Evolutionary conservation across 2,113 vertebrate genomes (phyloP).

Genomic region (Poeciliopsis prolifica): DNA sequence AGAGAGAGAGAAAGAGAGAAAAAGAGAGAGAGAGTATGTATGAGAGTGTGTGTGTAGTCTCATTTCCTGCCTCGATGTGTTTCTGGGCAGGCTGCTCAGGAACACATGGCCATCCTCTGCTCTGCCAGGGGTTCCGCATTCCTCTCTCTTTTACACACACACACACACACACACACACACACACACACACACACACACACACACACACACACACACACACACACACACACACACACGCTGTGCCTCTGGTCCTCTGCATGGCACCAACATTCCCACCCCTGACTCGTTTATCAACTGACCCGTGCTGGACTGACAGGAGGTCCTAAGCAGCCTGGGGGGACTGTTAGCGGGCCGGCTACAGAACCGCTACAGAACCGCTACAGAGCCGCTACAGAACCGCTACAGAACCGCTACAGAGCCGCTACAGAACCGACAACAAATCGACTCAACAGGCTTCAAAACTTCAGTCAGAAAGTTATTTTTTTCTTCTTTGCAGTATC

Average conservation of each 20-base stretch:
- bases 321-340: conserved; percentile 30
- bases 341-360: conserved; percentile 30
- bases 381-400: conserved; percentile 16
- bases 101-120: conserved; percentile 68
- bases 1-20: not conserved
- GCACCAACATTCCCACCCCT: conserved; percentile 18
- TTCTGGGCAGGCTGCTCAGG: conserved; percentile 56
- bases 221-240: conserved; percentile 23
- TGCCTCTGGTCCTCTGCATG: conserved; percentile 26
- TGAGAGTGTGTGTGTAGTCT: conserved; percentile 29
- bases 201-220: conserved; percentile 13
- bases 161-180: conserved; percentile 15
- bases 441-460: not conserved
- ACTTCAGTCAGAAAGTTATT: not conserved
- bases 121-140: conserved; percentile 72
- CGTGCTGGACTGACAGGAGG: conserved; percentile 27
- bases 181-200: conserved; percentile 34
- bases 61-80: conserved; percentile 73
- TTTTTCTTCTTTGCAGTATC: not conserved
- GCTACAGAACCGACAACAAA: not conserved
- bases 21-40: conserved; percentile 11
- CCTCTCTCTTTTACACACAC: conserved; percentile 26
- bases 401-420: conserved; percentile 19
- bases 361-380: conserved; percentile 23
- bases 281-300: conserved; percentile 54